These are phyloP conservation scores for Phrynosoma platyrhinos DNA, from an alignment of 2,113 vertebrate species.

Conservation along the genomic window DNA sequence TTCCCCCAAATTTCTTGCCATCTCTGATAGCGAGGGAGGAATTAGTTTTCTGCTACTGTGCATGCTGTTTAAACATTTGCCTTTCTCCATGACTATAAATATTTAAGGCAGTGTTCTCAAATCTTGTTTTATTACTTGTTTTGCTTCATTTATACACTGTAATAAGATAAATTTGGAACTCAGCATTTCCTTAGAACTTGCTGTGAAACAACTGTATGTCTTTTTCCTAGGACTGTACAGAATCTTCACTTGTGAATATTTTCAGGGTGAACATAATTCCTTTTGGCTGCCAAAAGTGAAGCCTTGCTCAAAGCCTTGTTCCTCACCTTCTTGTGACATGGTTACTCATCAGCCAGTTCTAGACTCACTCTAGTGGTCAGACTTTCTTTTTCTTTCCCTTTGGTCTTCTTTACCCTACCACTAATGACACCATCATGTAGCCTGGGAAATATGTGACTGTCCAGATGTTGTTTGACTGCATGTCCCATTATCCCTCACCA, in stretches of 20 bases:
- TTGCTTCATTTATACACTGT: background rate
- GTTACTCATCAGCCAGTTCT: background rate
- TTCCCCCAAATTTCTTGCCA: background rate
- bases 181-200: background rate
- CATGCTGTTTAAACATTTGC: background rate
- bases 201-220: background rate
- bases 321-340: background rate
- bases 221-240: background rate
- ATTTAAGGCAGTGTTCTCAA: background rate
- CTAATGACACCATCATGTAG: background rate
- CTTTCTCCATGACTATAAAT: background rate
- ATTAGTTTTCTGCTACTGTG: background rate
- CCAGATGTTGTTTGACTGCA: too few species aligned
- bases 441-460: too few species aligned
- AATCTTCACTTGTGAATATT: background rate
- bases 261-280: background rate
- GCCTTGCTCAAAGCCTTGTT: background rate
- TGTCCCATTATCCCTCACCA: too few species aligned
- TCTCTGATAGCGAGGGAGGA: background rate
- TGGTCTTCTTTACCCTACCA: too few species aligned
- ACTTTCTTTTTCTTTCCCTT: too few species aligned
- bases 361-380: background rate
- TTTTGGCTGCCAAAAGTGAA: background rate
- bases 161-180: background rate
- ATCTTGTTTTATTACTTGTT: background rate